Evolutionary conservation across 1,140 invertebrate genomes (phyloP), one percentile per base, ranked within the genome.

Genomic region (Temnothorax curvispinosus): DNA sequence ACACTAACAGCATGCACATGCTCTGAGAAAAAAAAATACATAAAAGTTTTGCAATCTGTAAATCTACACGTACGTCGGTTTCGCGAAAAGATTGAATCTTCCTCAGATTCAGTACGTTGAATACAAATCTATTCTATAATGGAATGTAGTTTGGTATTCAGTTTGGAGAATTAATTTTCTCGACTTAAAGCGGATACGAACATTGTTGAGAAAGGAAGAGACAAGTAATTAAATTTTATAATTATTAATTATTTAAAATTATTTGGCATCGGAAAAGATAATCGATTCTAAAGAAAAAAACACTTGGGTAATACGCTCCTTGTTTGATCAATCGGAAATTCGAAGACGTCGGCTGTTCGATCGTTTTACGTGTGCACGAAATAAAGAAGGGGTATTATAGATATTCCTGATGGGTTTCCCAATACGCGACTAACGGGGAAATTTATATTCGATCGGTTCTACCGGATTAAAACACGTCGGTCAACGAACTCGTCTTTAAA

Each of bases 381-480:
- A 81, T 76, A 50, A 77, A 44, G 47, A 62, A 64, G 41, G 32
- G 27, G 18, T 69, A 62, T 67, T 41, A 77, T 86, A 64, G 41
- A 76, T 81, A 75, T 76, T 41, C 27, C 27, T 41, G 27, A 27
- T 27, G 15, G 35, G 5, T 65, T 56, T 21, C 41, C 35, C 27
- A 58, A 54, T 47, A 81, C 41, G 80, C 41, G 75, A 38, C 35
- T 91, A 91, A 91, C 88, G 87, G 88, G 85, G 81, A 91, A 85
- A 62, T 65, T 86, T 71, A 60, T 15, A 88, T 87, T 86, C 47
- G n/a, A n/a, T n/a, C n/a, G 58, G 9, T 69, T 35, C 35, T 41
- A 84, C 41, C 69, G n/a, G 76, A 91, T 91, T 91, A 89, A 80
- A 74, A 75, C 7, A 89, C 44, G 27, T 7, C 50, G 81, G 90